Conservation (phyloP, 2,113 vertebrate genomes). For the Eulemur macaco region DNA sequence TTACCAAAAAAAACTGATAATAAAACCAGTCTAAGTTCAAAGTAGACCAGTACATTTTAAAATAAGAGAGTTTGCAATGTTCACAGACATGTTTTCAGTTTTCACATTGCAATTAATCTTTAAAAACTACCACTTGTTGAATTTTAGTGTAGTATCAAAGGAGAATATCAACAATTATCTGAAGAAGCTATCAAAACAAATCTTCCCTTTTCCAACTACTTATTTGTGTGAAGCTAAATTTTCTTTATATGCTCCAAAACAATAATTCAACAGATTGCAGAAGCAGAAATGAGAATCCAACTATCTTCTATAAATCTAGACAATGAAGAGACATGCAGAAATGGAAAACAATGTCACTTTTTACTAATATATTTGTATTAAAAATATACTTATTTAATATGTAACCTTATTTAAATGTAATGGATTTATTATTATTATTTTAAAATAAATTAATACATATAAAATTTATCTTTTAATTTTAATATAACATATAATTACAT, state of each 20-base stretch:
- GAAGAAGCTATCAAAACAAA: constrained; percentile 27
- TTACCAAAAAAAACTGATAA: not conserved
- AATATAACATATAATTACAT: not conserved
- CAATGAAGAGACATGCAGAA: not conserved
- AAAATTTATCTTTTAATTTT: not conserved
- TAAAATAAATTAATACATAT: not conserved
- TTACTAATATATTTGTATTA: not conserved
- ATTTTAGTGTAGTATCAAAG: not conserved
- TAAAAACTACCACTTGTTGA: not conserved
- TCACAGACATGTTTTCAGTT: not conserved
- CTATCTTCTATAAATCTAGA: not conserved
- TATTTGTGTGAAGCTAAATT: not conserved
- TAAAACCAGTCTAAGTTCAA: not conserved
- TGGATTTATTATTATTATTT: not conserved
- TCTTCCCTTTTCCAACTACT: not conserved
- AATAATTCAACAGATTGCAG: not conserved
- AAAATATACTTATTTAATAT: constrained; percentile 28
- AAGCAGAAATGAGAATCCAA: not conserved
- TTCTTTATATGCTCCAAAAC: constrained; percentile 23
- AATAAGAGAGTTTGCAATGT: not conserved
- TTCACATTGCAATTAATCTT: not conserved
- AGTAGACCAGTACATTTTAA: not conserved
- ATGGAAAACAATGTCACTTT: not conserved
- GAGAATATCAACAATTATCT: not conserved
- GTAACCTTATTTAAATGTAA: not conserved